These are phyloP conservation scores for Antechinus flavipes DNA, from an alignment of 2,113 vertebrate species.

Conservation along the genomic window DNA sequence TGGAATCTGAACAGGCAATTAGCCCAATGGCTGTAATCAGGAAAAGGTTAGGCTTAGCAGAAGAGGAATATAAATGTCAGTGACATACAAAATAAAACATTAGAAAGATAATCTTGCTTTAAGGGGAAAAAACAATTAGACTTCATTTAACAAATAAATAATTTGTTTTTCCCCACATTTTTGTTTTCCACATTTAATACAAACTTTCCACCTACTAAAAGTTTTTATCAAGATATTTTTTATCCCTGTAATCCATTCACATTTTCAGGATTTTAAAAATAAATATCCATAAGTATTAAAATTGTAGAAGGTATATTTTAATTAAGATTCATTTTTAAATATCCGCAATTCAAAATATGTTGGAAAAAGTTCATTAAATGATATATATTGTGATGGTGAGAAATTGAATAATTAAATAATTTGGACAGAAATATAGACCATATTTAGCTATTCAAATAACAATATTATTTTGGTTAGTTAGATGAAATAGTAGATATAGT, in stretches of 20 bases:
- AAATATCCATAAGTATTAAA: constrained; percentile 2
- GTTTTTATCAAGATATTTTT: not conserved
- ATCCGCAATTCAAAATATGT: constrained; percentile 30
- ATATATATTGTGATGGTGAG: not conserved
- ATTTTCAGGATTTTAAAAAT: constrained; percentile 10
- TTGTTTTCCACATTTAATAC: not conserved
- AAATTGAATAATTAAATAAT: constrained; percentile 22
- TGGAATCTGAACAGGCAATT: constrained; percentile 52
- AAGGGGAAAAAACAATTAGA: constrained; percentile 41
- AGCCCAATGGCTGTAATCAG: constrained; percentile 54
- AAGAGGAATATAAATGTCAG: constrained; percentile 40
- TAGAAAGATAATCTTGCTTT: not conserved
- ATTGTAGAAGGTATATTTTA: not conserved
- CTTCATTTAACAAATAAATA: not conserved
- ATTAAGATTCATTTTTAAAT: constrained; percentile 15
- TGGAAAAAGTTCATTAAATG: not conserved
- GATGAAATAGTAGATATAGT: not conserved
- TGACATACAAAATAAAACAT: constrained; percentile 18
- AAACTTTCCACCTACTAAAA: constrained; percentile 14
- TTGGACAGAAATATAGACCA: constrained; percentile 24
- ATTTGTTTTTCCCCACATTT: not conserved
- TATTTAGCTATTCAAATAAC: not conserved
- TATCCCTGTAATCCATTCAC: not conserved
- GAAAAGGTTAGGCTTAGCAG: constrained; percentile 58
- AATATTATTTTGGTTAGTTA: not conserved